Evolutionary conservation across 2,888 invertebrate species (phyloP).

Genomic region (Mylabris sibirica): DNA sequence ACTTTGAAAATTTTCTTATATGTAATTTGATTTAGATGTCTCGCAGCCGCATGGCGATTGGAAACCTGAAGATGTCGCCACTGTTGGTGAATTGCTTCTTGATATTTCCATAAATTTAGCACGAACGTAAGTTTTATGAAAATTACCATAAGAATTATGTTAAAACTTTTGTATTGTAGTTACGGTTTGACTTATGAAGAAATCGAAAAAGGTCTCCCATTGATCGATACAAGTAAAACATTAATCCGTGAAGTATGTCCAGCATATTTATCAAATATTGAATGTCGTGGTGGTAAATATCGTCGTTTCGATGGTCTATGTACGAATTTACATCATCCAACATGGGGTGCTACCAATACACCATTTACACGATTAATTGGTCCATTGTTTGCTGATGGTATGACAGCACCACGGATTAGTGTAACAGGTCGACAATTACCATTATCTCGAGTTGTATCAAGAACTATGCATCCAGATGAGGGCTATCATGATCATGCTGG

Average conservation of each 20-base stretch:
- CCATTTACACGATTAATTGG: conserved; percentile 84
- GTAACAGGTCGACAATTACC: conserved; percentile 81
- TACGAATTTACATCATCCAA: conserved; percentile 87
- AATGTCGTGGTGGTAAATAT: conserved; percentile 89
- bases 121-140: conserved; percentile 70
- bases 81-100: conserved; percentile 84
- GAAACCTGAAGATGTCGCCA: conserved; percentile 85
- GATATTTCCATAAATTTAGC: conserved; percentile 86
- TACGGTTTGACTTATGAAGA: conserved; percentile 86
- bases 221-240: conserved; percentile 88
- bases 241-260: conserved; percentile 87
- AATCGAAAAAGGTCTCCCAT: conserved; percentile 84
- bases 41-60: conserved; percentile 82
- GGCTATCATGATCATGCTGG: conserved; percentile 94
- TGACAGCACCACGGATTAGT: conserved; percentile 83
- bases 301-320: conserved; percentile 87
- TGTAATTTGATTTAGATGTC: conserved; percentile 69
- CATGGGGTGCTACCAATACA: conserved; percentile 86
- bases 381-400: conserved; percentile 85
- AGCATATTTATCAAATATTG: conserved; percentile 84
- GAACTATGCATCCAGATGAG: conserved; percentile 91
- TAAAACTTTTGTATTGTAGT: conserved; percentile 60
- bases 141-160: not conserved
- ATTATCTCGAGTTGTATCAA: conserved; percentile 82
- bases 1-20: not conserved